Evolutionary conservation across 2,797 vertebrate species (phyloP).

Genomic region (Propithecus perrieri): DNA sequence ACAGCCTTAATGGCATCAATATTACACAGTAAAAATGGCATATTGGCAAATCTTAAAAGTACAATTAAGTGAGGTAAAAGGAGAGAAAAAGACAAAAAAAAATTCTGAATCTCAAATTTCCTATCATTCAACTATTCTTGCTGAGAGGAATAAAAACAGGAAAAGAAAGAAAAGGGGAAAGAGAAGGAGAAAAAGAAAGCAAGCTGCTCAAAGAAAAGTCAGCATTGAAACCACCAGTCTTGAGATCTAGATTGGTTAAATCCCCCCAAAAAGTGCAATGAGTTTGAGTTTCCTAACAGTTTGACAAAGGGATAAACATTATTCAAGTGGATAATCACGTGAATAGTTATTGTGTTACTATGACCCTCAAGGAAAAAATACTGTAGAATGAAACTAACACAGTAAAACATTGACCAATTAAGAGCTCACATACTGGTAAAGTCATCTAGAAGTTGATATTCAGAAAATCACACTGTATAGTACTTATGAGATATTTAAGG

Average conservation of each 20-base stretch:
- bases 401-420: not conserved
- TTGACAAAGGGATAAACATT: not conserved
- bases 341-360: not conserved
- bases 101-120: not conserved
- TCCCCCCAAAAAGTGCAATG: not conserved
- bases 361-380: not conserved
- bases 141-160: not conserved
- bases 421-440: not conserved
- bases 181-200: not conserved
- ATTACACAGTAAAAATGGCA: not conserved
- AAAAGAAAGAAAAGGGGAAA: not conserved
- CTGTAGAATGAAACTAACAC: not conserved
- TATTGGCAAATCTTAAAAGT: not conserved
- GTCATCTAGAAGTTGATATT: not conserved
- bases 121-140: not conserved
- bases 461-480: not conserved
- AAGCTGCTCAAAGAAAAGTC: not conserved
- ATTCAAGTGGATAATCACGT: not conserved
- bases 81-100: not conserved
- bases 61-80: not conserved
- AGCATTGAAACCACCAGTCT: not conserved
- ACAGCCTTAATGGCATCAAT: not conserved
- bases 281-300: slow-evolving; percentile 2
- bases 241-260: not conserved
- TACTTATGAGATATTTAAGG: not conserved